Evolutionary conservation across 1,140 invertebrate genomes (phyloP), one percentile per base, ranked within the genome.

Genomic region (Schlechtendalia chinensis): DNA sequence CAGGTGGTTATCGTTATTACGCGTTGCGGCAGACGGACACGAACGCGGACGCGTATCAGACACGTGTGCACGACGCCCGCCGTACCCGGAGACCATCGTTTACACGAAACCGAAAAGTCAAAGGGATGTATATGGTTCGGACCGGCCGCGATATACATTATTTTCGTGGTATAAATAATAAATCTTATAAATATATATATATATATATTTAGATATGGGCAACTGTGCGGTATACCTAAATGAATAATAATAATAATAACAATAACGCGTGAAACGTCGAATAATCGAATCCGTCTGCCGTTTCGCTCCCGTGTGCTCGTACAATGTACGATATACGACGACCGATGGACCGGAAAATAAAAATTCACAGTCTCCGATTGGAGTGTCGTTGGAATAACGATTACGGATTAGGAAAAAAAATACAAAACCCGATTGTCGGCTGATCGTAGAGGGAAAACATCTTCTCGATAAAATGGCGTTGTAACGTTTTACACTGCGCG

Each of bases 331-430:
- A n/a, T n/a, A n/a, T 22, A 50, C 65, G 39, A 1, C 12, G 47
- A 29, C 69, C 50, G 69, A 54, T 54, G 69, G 50, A 72, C 69
- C 69, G 69, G 47, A 72, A 72, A 72, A 72, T 54, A 54, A 53
- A 12, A 72, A 53, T 54, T 24, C 11, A n/a, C 24, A 19, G 27
- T 10, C 22, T 6, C 0, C 24, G 69, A 72, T 53, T 71, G 45
- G 67, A 39, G 69, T 72, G 45, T 29, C 69, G 27, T 54, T 16
- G 69, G 5, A 29, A 71, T 17, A 29, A 53, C 11, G 29, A 71
- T 71, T 12, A 50, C 45, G 17, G 10, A 53, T 39, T 39, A 39
- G 32, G 3, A 8, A 39, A 39, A 53, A 71, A n/a, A n/a, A n/a
- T 17, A 27, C 50, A 71, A 50, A 47, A 50, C 32, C 1, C 50